A percentile compares a stretch with the other conserved stretches of the same genome.
These are phyloP conservation scores for Cercopithecus mona DNA, from an alignment of 2,113 vertebrate genomes.

Conservation along the genomic window DNA sequence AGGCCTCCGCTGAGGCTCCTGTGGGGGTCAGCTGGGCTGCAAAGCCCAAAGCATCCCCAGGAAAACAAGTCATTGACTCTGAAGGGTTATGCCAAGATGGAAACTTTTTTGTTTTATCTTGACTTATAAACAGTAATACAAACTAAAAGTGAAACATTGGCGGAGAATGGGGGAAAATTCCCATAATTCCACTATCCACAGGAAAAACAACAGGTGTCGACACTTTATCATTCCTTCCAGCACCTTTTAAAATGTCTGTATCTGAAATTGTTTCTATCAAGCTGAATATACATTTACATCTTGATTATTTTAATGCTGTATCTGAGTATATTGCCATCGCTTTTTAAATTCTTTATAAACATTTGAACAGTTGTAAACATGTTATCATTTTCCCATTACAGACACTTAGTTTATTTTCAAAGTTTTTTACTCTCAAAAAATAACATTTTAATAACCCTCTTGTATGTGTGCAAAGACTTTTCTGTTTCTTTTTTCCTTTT, in stretches of 20 bases:
- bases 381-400: background rate
- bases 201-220: background rate
- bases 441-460: background rate
- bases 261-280: background rate
- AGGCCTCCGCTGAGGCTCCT: fast-evolving
- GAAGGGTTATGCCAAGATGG: background rate
- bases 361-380: conserved; percentile 15
- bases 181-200: background rate
- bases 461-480: background rate
- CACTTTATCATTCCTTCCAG: background rate
- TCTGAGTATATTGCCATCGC: background rate
- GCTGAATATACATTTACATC: background rate
- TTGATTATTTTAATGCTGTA: background rate
- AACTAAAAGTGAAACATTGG: background rate
- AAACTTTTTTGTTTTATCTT: background rate
- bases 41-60: background rate
- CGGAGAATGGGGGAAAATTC: background rate
- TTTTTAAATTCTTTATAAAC: conserved; percentile 20
- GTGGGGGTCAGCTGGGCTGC: fast-evolving
- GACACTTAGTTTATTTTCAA: background rate
- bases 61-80: background rate
- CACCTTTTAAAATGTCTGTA: background rate
- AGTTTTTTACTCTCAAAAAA: background rate
- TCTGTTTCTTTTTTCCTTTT: background rate
- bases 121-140: background rate